Base-by-base conservation (phyloP, 2,113 vertebrate genomes). In the Hippocampus guttulatus region DNA sequence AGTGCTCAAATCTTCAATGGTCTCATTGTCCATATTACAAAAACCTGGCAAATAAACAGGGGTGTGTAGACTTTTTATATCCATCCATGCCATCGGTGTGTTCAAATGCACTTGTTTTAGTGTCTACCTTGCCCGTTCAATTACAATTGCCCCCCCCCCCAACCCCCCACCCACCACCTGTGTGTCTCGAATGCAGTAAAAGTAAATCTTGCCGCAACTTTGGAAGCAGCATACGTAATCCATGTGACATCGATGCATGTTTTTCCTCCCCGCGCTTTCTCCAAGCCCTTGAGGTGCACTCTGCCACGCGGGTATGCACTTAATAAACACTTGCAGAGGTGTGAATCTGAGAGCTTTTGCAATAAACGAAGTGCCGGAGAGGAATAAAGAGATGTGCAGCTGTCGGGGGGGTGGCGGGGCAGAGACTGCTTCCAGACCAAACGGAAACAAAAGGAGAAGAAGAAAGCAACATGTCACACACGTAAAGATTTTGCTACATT, bases 401-500 rank as follows among this genome's bases (percentile, higher is more conserved):
- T 96, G 94, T 95, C 96, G 95, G 92, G 95, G 95, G 27, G 16
- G 4, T 4, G 5, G 30, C 3, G 30, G 30, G 30, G 47, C 96
- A 95, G 94, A 95, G 94, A 96, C 95, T 95, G 96, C 95, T 95
- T 95, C 95, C 93, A 91, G 94, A 95, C 95, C 20, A 52, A 52
- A 21, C n/a, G n/a, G 20, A 8, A 52, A 49, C 16, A 51, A 51
- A 94, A 95, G 94, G 95, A 96, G 18, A 96, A 96, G 95, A n/a
- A 68, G 16, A 95, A 65, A 23, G 41, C 8, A 16, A 41, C 23
- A 58, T 12, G 94, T 95, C 94, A 95, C 94, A 95, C 93, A 93
- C 96, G 95, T 96, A 95, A 95, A 95, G 95, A 95, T 94, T 95
- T 93, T 94, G 87, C 92, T 93, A 92, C 95, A 95, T 96, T 96